These are phyloP conservation scores for Acronicta alni DNA, from an alignment of 2,888 invertebrate genomes.

Conservation along the genomic window DNA sequence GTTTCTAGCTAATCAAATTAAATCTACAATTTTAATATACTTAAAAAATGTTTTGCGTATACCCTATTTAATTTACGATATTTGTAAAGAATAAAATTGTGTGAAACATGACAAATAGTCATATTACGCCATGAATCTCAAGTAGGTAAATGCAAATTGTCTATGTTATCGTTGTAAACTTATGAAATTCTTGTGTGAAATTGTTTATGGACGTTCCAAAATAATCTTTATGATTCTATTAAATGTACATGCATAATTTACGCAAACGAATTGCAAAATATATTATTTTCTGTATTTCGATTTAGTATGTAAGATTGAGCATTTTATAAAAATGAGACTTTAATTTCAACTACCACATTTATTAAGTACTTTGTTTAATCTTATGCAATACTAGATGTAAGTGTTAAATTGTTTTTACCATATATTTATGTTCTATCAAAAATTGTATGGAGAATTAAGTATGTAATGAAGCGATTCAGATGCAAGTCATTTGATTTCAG, in stretches of 20 bases:
- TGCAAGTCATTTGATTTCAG: constrained; percentile 78
- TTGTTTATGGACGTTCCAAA: constrained; percentile 43
- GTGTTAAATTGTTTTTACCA: constrained; percentile 89
- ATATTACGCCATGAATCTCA: constrained; percentile 58
- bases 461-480: constrained; percentile 68
- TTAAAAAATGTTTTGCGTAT: constrained; percentile 38
- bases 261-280: constrained; percentile 39
- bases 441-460: constrained; percentile 67
- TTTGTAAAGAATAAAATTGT: constrained; percentile 37
- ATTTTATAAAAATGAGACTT: constrained; percentile 67
- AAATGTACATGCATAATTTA: constrained; percentile 35
- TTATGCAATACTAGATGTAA: constrained; percentile 89
- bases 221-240: constrained; percentile 22
- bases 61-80: constrained; percentile 36
- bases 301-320: constrained; percentile 61
- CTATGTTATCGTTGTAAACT: constrained; percentile 42
- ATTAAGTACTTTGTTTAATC: constrained; percentile 81
- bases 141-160: constrained; percentile 55
- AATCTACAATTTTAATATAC: constrained; percentile 14
- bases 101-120: constrained; percentile 60
- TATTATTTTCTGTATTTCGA: constrained; percentile 52
- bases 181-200: constrained; percentile 39
- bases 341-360: constrained; percentile 69
- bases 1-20: constrained; percentile 13
- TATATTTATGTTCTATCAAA: constrained; percentile 83